Evolutionary conservation across 2,797 vertebrate genomes (phyloP).

Genomic region (Thunnus albacares): DNA sequence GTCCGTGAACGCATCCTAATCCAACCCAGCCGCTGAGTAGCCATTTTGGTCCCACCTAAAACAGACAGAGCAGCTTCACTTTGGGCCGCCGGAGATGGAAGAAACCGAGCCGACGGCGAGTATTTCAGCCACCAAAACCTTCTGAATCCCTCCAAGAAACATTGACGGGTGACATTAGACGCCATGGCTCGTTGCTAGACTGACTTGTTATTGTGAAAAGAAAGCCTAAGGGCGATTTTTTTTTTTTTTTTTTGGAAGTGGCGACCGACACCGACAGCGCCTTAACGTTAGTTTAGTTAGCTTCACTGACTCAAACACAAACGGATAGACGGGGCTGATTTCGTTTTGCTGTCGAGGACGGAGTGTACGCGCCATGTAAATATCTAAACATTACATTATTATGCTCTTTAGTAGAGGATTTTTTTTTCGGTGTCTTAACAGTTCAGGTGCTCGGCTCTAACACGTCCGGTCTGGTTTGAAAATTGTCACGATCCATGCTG

Average conservation of each 20-base stretch:
- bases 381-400: not conserved
- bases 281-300: conserved; percentile 65
- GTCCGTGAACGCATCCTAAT: conserved; percentile 82
- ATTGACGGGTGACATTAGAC: conserved; percentile 15
- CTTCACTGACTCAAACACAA: conserved; percentile 55
- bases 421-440: conserved; percentile 7
- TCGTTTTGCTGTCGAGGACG: conserved; percentile 10
- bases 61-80: conserved; percentile 75
- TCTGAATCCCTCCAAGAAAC: conserved; percentile 19
- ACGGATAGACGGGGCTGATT: conserved; percentile 66
- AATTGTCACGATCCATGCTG: conserved; percentile 76
- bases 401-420: not conserved
- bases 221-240: conserved; percentile 40
- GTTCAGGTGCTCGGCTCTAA: conserved; percentile 56
- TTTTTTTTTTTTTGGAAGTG: conserved; percentile 59
- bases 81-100: conserved; percentile 80
- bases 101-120: conserved; percentile 77
- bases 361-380: conserved; percentile 40
- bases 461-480: conserved; percentile 70
- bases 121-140: conserved; percentile 29
- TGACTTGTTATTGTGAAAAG: conserved; percentile 12
- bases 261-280: conserved; percentile 70
- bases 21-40: conserved; percentile 87
- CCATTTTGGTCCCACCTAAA: conserved; percentile 95
- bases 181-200: conserved; percentile 54